Conservation (phyloP, 2,888 invertebrate genomes). For the Eupithecia pulchellata region DNA sequence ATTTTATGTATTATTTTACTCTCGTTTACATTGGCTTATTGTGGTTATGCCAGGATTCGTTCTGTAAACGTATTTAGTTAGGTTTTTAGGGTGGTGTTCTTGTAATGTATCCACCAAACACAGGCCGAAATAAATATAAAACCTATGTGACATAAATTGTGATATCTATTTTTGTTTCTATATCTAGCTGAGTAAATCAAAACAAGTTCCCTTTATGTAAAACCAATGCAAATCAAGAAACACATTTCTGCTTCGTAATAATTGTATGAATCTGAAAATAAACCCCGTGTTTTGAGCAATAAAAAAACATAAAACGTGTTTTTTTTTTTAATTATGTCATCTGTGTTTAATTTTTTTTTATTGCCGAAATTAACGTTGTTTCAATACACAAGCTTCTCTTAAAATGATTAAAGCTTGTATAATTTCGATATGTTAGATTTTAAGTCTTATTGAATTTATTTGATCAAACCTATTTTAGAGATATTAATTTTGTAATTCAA, state of each 20-base stretch:
- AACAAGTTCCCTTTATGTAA: neutral
- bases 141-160: slow-evolving; percentile 10
- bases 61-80: neutral
- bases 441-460: slow-evolving; percentile 34
- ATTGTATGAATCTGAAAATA: neutral
- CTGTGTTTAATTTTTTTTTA: neutral
- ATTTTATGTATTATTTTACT: neutral
- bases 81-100: neutral
- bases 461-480: slow-evolving; percentile 38
- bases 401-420: slow-evolving; percentile 8
- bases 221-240: neutral
- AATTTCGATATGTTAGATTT: slow-evolving; percentile 17
- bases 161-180: neutral
- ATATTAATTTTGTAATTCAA: slow-evolving; percentile 37
- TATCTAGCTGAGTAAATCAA: neutral
- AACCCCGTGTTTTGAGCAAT: neutral
- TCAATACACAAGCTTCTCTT: neutral
- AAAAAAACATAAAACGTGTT: neutral
- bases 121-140: neutral
- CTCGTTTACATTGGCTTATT: slow-evolving; percentile 1
- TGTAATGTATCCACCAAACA: neutral
- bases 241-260: neutral
- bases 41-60: neutral
- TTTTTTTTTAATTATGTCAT: neutral
- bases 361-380: neutral